Percentiles rank a stretch among this genome's conserved stretches.
phyloP scores from a whole-genome alignment of 2,797 vertebrate genomes.

The Petrocephalus schoutedeni region DNA sequence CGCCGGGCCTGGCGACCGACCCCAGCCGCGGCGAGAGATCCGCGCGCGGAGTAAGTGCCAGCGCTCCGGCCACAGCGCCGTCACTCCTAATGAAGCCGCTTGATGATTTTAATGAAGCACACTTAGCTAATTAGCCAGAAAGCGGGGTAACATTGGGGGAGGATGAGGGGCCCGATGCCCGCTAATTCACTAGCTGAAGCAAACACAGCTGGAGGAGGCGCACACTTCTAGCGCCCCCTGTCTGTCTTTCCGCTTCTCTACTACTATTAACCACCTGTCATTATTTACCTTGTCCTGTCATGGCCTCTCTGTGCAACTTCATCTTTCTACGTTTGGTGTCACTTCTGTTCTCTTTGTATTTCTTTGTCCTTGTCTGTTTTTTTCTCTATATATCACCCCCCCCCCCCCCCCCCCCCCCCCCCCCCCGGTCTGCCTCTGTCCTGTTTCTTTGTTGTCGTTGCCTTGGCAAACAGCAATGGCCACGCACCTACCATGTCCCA shows the following conservation, averaged over 20 bases:
- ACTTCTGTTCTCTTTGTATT: neutral
- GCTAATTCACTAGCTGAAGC: constrained; percentile 60
- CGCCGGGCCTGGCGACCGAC: neutral
- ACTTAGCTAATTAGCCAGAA: constrained; percentile 56
- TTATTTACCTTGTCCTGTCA: neutral
- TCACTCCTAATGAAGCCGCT: neutral
- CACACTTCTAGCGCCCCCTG: neutral
- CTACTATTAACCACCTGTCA: neutral
- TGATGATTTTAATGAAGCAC: constrained; percentile 54
- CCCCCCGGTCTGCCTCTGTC: neutral
- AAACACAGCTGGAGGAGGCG: constrained; percentile 63
- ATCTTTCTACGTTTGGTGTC: neutral
- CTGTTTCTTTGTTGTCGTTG: neutral
- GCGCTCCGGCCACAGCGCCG: neutral
- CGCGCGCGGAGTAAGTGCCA: neutral
- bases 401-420: too few species aligned
- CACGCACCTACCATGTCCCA: neutral
- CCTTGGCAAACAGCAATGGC: neutral
- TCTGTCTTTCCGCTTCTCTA: neutral
- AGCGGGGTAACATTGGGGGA: constrained; percentile 56
- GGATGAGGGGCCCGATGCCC: constrained; percentile 56
- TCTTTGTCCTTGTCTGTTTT: neutral
- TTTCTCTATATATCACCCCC: too few species aligned
- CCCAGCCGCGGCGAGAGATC: too few species aligned
- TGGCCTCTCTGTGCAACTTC: neutral